Base-by-base conservation (phyloP, 2,113 vertebrate species). In the Gopherus flavomarginatus region DNA sequence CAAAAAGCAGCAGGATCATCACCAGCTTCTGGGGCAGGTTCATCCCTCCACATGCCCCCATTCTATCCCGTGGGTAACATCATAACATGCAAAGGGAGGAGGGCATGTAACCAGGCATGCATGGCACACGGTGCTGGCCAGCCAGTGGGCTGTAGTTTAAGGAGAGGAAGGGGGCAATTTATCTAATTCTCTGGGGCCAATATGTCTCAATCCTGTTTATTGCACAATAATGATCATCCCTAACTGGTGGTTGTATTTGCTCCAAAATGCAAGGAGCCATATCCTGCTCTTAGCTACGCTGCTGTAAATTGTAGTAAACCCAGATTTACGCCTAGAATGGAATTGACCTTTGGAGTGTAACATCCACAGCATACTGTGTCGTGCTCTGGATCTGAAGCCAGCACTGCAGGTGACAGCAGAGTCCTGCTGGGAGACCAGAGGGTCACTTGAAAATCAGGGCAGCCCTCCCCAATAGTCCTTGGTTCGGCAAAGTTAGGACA, bases 381-480 rank as follows among this genome's bases (percentile, higher is more conserved):
- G 65, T 93, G 59, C 93, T 97, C 94, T 92, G 95, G 94, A 86
- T 96, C 93, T 79, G 90, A 91, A 97, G 85, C 88, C 92, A 92
- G 95, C 93, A 95, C 96, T 96, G 96, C 96, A 97, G 95, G 96
- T 97, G 95, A 96, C 26, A 52, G 94, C 83, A 85, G 90, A 89
- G 90, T 75, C 77, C 94, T 95, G 82, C 83, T 0, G 2, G 22
- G 35, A 53, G 92, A 86, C 86, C 22, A 21, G 77, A 50, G 72
- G 77, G 50, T 83, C 92, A 80, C 65, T 92, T 10, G 80, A 0
- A 0, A 62, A 13, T 77, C 87, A 90, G 54, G 72, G 75, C 21
- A 79, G 56, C 27, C 42, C 91, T 83, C 21, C 65, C 42, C 79
- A 57, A 10, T 3, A 11, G 83, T 88, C 90, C 81, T 96, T 88